Conservation (phyloP, 2,888 invertebrate species). For the Listrodromus nycthemerus region DNA sequence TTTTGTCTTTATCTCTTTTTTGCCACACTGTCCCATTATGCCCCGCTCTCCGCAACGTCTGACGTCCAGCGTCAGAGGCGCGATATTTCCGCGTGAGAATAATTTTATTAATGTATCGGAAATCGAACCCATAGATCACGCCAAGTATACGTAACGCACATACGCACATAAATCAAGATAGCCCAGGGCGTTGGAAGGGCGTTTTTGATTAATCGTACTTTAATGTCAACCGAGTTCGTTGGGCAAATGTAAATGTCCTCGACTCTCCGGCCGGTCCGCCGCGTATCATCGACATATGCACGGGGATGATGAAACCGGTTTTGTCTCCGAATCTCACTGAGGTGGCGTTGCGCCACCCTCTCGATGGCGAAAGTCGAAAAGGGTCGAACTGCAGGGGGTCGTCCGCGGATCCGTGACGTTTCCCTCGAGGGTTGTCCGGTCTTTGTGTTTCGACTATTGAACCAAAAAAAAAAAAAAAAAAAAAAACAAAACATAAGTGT, state of each 20-base stretch:
- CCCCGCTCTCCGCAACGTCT: too few species aligned
- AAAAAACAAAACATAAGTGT: not conserved
- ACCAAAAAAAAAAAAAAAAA: not conserved
- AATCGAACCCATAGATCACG: not conserved
- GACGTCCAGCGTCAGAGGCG: not conserved
- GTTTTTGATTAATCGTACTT: slow-evolving; percentile 59
- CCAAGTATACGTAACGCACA: slow-evolving; percentile 19
- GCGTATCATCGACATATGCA: slow-evolving; percentile 41
- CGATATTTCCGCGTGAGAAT: not conserved
- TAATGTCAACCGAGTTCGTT: slow-evolving; percentile 47
- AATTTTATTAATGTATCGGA: not conserved
- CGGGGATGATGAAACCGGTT: slow-evolving; percentile 46
- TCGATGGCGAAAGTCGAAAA: slow-evolving; percentile 19
- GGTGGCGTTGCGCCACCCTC: slow-evolving; percentile 19
- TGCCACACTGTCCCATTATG: too few species aligned
- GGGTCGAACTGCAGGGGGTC: slow-evolving; percentile 23
- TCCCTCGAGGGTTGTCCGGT: not conserved
- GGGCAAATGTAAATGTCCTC: slow-evolving; percentile 48
- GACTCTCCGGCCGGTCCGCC: slow-evolving; percentile 2
- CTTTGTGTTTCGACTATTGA: not conserved
- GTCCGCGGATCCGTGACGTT: not conserved
- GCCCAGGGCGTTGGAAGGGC: slow-evolving; percentile 31
- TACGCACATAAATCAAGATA: slow-evolving; percentile 53
- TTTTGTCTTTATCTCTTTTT: too few species aligned
- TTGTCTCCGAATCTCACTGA: slow-evolving; percentile 11